Evolutionary conservation across 2,113 vertebrate genomes (phyloP), one percentile per base, ranked within the genome.

Genomic region (Caranx melampygus): DNA sequence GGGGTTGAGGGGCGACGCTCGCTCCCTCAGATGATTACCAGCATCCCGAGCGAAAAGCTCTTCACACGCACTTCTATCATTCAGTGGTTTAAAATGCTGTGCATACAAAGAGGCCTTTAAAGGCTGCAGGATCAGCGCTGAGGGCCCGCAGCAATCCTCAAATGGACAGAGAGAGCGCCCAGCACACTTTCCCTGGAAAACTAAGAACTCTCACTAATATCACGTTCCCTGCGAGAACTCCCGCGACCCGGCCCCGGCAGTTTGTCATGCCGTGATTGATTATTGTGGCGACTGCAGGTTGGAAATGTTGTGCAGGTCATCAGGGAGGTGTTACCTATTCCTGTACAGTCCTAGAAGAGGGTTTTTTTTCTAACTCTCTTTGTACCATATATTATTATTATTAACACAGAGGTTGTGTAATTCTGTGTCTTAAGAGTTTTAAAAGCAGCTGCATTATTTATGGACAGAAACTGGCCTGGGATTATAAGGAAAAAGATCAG

Each of bases 191-290:
- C 70, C 74, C n/a, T 60, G 68, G 84, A 92, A 90, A 90, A 87
- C 51, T n/a, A 51, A 82, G 78, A 79, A 52, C 66, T 81, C 80
- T 31, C 65, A 34, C 64, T 66, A 33, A 89, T 78, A 93, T 93
- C 89, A 79, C 71, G 49, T 93, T 92, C 72, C 91, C 78, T 20
- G 44, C 9, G 13, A 86, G 76, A 78, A 66, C 83, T 64, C 75
- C 60, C 1, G 57, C 49, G 69, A 88, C 85, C 59, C 42, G 45
- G 73, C 45, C 80, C 55, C 61, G 34, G 75, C 81, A 26, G 65
- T 81, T 82, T 82, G 88, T 85, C 87, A 80, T 0, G 20, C 6
- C 0, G 77, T 90, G 89, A 92, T 88, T 88, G 85, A 90, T 92
- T 74, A 75, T 62, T 18, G 55, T 12, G 67, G 60, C 26, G 83